Evolutionary conservation across 2,888 invertebrate species (phyloP).

Genomic region (Temnothorax ravouxi): DNA sequence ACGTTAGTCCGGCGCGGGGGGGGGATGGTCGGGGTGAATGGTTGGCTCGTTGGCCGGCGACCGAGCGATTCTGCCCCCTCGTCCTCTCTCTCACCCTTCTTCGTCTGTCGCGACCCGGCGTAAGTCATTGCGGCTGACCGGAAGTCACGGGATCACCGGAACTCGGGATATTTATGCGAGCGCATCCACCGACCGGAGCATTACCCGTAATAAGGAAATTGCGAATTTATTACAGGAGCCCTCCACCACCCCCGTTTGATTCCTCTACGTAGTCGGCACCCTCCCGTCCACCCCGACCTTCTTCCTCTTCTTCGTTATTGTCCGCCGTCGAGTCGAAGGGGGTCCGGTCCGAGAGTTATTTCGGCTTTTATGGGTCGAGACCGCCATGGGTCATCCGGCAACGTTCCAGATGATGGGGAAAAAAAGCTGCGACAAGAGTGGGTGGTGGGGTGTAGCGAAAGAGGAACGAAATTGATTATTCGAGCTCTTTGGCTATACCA

Average conservation of each 20-base stretch:
- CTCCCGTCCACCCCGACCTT: constrained; percentile 57
- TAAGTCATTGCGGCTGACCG: constrained; percentile 87
- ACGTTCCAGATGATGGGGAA: constrained; percentile 80
- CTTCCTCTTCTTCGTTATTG: constrained; percentile 81
- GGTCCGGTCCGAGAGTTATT: constrained; percentile 83
- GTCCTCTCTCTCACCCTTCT: constrained; percentile 67
- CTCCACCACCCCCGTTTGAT: constrained; percentile 16
- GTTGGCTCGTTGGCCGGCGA: constrained; percentile 63
- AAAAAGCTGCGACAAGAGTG: constrained; percentile 57
- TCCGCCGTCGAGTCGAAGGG: constrained; percentile 72
- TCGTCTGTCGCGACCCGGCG: constrained; percentile 73
- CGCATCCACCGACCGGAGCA: constrained; percentile 84
- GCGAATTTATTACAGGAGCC: constrained; percentile 85
- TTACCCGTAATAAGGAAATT: constrained; percentile 87
- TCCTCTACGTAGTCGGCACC: constrained; percentile 22
- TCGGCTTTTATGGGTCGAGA: constrained; percentile 84
- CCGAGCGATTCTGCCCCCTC: constrained; percentile 22
- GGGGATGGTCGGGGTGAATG: constrained; percentile 53
- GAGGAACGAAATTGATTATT: constrained; percentile 57
- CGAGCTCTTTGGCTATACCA: constrained; percentile 36
- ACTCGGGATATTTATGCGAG: constrained; percentile 86
- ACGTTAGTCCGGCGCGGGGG: constrained; percentile 57
- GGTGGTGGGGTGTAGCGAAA: constrained; percentile 36
- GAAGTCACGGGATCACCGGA: constrained; percentile 86
- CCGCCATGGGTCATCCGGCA: constrained; percentile 81